phyloP scores from a whole-genome alignment of 1,140 invertebrate species.

The Ceratoteleas bidentatus region DNA sequence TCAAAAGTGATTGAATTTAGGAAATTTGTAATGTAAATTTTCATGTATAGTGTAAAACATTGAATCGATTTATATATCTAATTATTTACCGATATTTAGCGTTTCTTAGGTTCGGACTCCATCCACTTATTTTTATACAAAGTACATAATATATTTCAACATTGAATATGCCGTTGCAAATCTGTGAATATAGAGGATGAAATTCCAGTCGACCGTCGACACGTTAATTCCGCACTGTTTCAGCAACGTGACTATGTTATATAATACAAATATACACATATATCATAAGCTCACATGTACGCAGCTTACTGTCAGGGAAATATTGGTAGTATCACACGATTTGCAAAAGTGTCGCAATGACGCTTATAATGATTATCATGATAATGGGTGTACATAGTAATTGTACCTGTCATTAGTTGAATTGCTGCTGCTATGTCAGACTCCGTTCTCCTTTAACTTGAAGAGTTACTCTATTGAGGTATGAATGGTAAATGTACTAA shows the following conservation, averaged over 20 bases:
- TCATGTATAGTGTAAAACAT: too few relatives aligned
- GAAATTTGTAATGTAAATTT: too few relatives aligned
- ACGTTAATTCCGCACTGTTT: constrained; percentile 59
- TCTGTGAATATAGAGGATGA: constrained; percentile 27
- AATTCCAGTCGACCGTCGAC: constrained; percentile 53
- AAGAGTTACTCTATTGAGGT: too few relatives aligned
- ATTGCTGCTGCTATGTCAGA: too few relatives aligned
- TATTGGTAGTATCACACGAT: constrained; percentile 23
- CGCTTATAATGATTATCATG: constrained; percentile 26
- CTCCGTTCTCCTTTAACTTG: too few relatives aligned
- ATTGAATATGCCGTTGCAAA: constrained; percentile 33
- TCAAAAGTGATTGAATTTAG: too few relatives aligned
- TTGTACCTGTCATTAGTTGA: too few relatives aligned
- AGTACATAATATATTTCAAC: constrained; percentile 51
- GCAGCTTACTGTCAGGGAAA: constrained; percentile 35
- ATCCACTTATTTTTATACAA: neutral
- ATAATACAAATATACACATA: constrained; percentile 58
- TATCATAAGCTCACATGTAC: constrained; percentile 43
- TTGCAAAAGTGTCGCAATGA: constrained; percentile 31
- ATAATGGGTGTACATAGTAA: constrained; percentile 25
- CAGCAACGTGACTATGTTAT: constrained; percentile 51
- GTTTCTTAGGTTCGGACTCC: too few relatives aligned
- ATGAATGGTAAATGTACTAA: too few relatives aligned
- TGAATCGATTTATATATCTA: too few relatives aligned
- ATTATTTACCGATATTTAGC: too few relatives aligned